Base-by-base conservation (phyloP, 1,140 invertebrate genomes). In the Theocolax elegans region DNA sequence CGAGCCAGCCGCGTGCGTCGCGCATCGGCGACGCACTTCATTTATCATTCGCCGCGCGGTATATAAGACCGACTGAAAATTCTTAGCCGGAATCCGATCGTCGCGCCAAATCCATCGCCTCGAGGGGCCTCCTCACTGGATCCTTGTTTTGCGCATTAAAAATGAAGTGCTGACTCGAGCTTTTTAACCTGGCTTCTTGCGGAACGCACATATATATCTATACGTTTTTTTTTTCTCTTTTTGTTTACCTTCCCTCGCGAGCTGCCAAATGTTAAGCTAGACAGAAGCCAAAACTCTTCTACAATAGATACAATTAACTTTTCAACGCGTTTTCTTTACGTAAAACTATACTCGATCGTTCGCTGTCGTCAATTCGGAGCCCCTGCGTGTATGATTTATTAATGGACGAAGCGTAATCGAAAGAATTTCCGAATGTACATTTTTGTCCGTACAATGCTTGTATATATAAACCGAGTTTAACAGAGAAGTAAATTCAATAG, bases 91-190 rank as follows among this genome's bases (percentile, higher is more conserved):
- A 65, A 56, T 35, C 40, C 40, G 40, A 58, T 44, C 40, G 51
- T 58, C 53, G 44, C 19, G 42, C 31, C 54, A 62, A 62, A 63
- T 63, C 21, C 48, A 31, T 21, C 15, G 48, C 13, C 40, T 46
- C 4, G 7, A 17, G 0, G 2, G 23, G 12, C 0, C 9, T 31
- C 29, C 1, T 21, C 21, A 35, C 31, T 9, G 23, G 31, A 66
- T 66, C 46, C 68, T 71, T 49, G 60, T 59, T 71, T 65, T 17
- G 60, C 53, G 42, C 42, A 49, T 71, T 71, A 71, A 71, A 64
- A 71, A 71, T 58, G 29, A 56, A 71, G 60, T 49, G 42, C 23
- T 35, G 38, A 46, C 23, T 7, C n/a, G 23, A 35, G 48, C 48
- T 44, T 44, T 12, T 7, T 49, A n/a, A n/a, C n/a, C 27, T 6